Conservation (phyloP, 2,113 vertebrate species). For the Varanus salvator region DNA sequence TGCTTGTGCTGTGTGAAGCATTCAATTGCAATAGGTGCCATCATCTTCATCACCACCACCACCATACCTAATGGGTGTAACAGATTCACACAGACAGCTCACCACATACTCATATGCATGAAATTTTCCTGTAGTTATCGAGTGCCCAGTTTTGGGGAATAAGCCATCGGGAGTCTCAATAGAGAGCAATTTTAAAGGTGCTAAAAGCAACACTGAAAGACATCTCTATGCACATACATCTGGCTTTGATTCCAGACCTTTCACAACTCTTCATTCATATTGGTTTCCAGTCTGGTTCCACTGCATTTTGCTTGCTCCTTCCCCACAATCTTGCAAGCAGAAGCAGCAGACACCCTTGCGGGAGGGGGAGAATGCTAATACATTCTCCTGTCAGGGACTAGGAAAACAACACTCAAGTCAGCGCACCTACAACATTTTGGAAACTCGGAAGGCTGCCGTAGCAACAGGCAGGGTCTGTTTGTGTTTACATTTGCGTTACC, state of each 20-base stretch:
- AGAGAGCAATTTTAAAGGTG: neutral
- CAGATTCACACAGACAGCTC: neutral
- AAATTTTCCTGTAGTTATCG: neutral
- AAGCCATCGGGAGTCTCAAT: too few relatives aligned
- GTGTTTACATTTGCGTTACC: conserved; percentile 37
- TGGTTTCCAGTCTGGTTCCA: conserved; percentile 30
- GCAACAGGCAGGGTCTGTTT: conserved; percentile 31
- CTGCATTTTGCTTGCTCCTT: conserved; percentile 32
- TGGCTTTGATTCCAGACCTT: conserved; percentile 34
- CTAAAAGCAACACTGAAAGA: conserved; percentile 38
- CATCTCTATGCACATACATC: neutral
- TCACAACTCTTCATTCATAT: neutral
- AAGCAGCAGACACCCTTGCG: conserved; percentile 4
- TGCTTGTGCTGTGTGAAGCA: neutral
- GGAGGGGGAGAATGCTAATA: neutral
- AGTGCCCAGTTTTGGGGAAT: neutral
- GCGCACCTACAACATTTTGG: conserved; percentile 32
- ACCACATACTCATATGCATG: neutral
- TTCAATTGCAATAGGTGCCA: neutral
- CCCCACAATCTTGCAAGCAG: conserved; percentile 34
- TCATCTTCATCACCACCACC: neutral
- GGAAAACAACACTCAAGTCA: neutral
- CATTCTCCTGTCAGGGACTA: neutral
- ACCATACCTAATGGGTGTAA: neutral
- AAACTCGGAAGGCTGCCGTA: conserved; percentile 40